A percentile compares a stretch with the other conserved stretches of the same genome.
Conservation (phyloP, 1,140 invertebrate genomes). For the Drosophila bocki region DNA sequence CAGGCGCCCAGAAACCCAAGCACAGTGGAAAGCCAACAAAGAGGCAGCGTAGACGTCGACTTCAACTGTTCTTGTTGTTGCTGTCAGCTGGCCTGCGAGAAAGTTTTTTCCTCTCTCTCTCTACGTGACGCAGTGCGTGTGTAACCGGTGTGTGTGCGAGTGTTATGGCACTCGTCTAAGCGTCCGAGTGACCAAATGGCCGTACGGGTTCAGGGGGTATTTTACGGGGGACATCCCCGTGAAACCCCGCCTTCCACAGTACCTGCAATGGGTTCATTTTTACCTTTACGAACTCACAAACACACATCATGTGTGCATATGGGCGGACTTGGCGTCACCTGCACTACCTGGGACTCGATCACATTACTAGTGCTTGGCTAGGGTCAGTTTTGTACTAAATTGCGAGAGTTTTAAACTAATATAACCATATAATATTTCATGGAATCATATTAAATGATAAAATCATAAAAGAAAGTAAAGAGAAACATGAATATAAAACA, state of each 20-base stretch:
- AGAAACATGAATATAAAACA: background rate
- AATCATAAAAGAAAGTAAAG: background rate
- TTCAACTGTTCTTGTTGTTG: slow-evolving; percentile 39
- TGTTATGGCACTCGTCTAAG: slow-evolving; percentile 30
- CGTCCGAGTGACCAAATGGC: slow-evolving; percentile 29
- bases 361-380: background rate
- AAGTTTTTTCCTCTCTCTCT: slow-evolving; percentile 57
- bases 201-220: slow-evolving; percentile 14
- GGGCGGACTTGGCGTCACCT: background rate
- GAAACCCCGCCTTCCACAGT: slow-evolving; percentile 1
- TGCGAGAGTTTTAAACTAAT: background rate
- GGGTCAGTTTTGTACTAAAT: background rate
- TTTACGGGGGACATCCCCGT: slow-evolving; percentile 5
- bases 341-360: background rate
- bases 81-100: slow-evolving; percentile 57
- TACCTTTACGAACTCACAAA: background rate
- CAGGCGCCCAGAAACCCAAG: slow-evolving; percentile 67
- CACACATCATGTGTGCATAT: background rate
- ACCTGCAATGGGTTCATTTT: slow-evolving; percentile 24
- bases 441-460: too few species aligned
- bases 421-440: background rate
- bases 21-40: slow-evolving; percentile 10
- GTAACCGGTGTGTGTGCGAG: slow-evolving; percentile 16
- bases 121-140: slow-evolving; percentile 40
- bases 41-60: slow-evolving; percentile 7